Percentiles rank a stretch among this genome's conserved stretches.
These are phyloP conservation scores for Drosophila tani DNA, from an alignment of 1,140 invertebrate species.

Conservation along the genomic window DNA sequence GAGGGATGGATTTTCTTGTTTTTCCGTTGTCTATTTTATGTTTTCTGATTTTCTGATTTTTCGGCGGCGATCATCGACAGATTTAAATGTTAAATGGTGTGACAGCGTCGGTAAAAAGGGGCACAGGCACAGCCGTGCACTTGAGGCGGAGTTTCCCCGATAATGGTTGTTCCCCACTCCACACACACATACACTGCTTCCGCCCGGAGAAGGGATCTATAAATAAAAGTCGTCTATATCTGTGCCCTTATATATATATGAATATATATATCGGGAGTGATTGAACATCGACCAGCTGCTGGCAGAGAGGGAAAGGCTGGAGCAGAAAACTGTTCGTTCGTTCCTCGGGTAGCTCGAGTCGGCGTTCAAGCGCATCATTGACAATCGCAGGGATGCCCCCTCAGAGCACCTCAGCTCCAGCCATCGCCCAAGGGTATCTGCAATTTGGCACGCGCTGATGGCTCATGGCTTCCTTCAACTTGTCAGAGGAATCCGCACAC, in stretches of 20 bases:
- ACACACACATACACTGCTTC: constrained; percentile 3
- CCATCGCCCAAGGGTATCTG: background rate
- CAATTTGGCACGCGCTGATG: constrained; percentile 53
- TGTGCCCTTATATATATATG: constrained; percentile 24
- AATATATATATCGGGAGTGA: constrained; percentile 23
- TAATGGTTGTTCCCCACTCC: constrained; percentile 8
- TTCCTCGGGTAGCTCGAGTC: background rate
- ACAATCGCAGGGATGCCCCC: constrained; percentile 41
- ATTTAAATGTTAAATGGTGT: constrained; percentile 18
- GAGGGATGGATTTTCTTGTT: background rate
- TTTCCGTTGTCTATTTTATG: constrained; percentile 8
- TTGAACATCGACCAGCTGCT: constrained; percentile 69
- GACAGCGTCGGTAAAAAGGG: constrained; percentile 17
- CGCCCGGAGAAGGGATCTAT: constrained; percentile 27
- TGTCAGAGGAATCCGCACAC: background rate
- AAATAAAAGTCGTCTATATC: constrained; percentile 25
- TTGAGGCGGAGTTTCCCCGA: constrained; percentile 31
- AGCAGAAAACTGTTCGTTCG: constrained; percentile 55
- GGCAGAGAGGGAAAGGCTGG: constrained; percentile 19
- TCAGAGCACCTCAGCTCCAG: background rate
- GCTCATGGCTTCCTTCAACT: constrained; percentile 29
- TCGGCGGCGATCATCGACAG: constrained; percentile 23
- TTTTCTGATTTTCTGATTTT: constrained; percentile 5
- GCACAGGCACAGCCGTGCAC: constrained; percentile 15
- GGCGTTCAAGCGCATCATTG: constrained; percentile 66